phyloP scores from a whole-genome alignment of 2,113 vertebrate genomes.

The Peromyscus maniculatus region DNA sequence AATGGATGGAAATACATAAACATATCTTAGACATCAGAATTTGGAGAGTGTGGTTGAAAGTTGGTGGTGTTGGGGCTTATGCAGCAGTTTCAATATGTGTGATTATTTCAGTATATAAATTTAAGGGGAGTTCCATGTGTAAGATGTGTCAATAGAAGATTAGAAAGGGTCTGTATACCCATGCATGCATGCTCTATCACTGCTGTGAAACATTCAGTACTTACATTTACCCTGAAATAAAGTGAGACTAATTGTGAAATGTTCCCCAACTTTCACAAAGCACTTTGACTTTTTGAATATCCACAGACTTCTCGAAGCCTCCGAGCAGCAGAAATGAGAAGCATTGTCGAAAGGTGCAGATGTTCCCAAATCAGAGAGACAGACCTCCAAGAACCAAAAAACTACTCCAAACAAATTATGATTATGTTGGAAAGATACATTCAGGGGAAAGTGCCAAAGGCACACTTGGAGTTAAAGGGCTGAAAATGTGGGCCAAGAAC shows the following conservation, averaged over 20 bases:
- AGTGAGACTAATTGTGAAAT: neutral
- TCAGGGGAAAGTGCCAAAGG: conserved; percentile 35
- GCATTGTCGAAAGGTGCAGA: neutral
- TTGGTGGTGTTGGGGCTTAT: neutral
- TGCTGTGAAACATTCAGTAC: neutral
- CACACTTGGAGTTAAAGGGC: conserved; percentile 2
- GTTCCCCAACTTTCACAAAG: neutral
- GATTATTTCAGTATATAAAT: neutral
- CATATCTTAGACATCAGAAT: neutral
- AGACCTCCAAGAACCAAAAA: conserved; percentile 33
- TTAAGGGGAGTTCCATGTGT: neutral
- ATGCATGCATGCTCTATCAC: neutral
- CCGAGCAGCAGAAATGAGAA: neutral
- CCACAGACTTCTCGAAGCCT: neutral
- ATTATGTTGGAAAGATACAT: conserved; percentile 13
- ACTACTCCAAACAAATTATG: neutral
- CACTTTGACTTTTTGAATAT: conserved; percentile 19
- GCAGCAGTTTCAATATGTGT: neutral
- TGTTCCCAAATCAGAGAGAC: neutral
- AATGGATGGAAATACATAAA: conserved; percentile 17
- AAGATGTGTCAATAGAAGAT: neutral
- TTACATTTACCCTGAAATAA: neutral
- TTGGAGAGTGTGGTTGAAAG: neutral
- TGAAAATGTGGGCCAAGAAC: conserved; percentile 51
- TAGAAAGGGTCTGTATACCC: neutral